These are phyloP conservation scores for Hemistola chrysoprasaria DNA, from an alignment of 2,888 invertebrate species.

Conservation along the genomic window DNA sequence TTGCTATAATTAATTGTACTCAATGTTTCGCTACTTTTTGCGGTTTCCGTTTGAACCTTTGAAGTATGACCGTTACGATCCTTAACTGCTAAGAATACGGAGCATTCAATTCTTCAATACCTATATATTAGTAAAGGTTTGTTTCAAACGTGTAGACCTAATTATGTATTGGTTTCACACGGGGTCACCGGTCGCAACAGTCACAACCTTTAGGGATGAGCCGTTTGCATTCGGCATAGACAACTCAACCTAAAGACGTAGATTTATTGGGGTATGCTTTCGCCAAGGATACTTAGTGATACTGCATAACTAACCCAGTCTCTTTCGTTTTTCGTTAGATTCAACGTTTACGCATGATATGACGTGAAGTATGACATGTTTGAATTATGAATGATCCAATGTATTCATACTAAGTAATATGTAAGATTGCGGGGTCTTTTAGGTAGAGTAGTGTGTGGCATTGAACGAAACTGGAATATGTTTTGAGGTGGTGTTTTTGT, in stretches of 20 bases:
- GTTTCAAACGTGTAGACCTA: conserved; percentile 31
- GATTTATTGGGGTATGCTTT: no score
- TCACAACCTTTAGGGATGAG: conserved; percentile 44
- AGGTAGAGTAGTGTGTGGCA: no score
- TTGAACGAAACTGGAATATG: conserved; percentile 26
- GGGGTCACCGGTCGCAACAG: no score
- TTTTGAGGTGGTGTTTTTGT: conserved; percentile 38
- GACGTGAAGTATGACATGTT: conserved; percentile 25
- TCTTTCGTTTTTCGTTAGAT: no score
- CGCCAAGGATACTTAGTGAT: no score
- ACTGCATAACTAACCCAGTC: no score
- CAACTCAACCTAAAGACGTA: no score
- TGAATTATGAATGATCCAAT: no score
- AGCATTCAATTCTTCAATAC: conserved; percentile 47
- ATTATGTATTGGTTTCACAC: conserved; percentile 48
- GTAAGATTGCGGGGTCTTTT: no score
- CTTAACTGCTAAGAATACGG: conserved; percentile 58
- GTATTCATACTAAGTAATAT: no score
- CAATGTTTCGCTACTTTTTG: conserved; percentile 73
- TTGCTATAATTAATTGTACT: conserved; percentile 57
- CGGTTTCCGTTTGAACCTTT: conserved; percentile 74
- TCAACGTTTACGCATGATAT: no score
- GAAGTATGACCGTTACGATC: conserved; percentile 77
- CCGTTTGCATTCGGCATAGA: no score
- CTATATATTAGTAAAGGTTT: conserved; percentile 31